phyloP scores from a whole-genome alignment of 2,113 vertebrate genomes.

The Riparia riparia region DNA sequence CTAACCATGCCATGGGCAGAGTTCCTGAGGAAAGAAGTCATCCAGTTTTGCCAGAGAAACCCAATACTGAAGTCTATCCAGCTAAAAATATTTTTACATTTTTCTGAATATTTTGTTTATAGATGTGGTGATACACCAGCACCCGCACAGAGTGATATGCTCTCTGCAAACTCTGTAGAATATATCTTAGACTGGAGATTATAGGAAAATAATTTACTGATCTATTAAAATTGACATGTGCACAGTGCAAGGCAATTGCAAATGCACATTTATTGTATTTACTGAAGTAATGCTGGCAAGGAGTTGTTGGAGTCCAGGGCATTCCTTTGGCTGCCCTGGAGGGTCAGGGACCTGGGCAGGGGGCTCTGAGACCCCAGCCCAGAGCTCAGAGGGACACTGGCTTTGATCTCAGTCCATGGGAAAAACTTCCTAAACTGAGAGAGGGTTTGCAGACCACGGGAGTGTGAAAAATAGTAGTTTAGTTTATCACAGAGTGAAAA shows the following conservation, averaged over 20 bases:
- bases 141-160: neutral
- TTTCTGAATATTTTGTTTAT: neutral
- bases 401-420: no score
- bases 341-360: no score
- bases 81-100: neutral
- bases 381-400: no score
- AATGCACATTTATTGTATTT: neutral
- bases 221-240: neutral
- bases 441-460: no score
- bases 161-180: neutral
- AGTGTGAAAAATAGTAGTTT: no score
- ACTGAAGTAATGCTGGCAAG: neutral
- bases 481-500: no score
- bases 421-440: no score
- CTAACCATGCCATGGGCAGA: neutral
- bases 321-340: no score
- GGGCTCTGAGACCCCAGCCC: no score
- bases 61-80: neutral
- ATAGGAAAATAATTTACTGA: neutral
- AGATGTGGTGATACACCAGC: neutral
- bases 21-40: neutral
- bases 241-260: neutral
- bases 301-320: no score
- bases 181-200: neutral
- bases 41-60: neutral